Evolutionary conservation across 2,888 invertebrate species (phyloP).

Genomic region (Agonopterix alstromeriana): DNA sequence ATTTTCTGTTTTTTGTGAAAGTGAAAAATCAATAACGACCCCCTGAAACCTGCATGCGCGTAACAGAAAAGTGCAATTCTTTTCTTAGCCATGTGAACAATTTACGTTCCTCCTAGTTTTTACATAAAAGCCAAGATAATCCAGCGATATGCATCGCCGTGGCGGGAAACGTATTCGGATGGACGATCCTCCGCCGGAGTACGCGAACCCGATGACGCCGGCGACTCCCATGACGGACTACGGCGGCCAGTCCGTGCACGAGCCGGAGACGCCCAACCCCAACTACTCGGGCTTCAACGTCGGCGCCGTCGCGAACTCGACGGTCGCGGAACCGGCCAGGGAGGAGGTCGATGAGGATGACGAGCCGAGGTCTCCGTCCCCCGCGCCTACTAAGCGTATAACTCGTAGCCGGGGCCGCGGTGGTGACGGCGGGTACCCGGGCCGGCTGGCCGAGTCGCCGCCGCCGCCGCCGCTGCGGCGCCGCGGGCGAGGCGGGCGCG

Average conservation of each 20-base stretch:
- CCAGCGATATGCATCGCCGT: constrained; percentile 82
- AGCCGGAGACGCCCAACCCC: constrained; percentile 65
- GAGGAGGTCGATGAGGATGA: constrained; percentile 56
- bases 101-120: no score
- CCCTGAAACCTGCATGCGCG: no score
- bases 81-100: no score
- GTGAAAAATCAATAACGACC: no score
- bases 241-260: constrained; percentile 69
- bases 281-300: constrained; percentile 60
- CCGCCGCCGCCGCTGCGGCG: constrained; percentile 63
- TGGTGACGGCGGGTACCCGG: constrained; percentile 65
- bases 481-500: constrained; percentile 52
- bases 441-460: constrained; percentile 67
- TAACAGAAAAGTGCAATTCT: no score
- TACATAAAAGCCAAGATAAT: not conserved
- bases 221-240: constrained; percentile 74
- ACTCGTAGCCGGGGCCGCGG: constrained; percentile 79
- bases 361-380: constrained; percentile 74
- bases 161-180: constrained; percentile 94
- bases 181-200: constrained; percentile 94
- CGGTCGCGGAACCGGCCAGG: constrained; percentile 43
- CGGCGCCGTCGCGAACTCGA: constrained; percentile 48
- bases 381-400: constrained; percentile 77
- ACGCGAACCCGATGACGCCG: constrained; percentile 81
- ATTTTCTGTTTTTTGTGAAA: no score